These are phyloP conservation scores for Malurus splendens DNA, from an alignment of 2,797 vertebrate genomes.

Conservation along the genomic window DNA sequence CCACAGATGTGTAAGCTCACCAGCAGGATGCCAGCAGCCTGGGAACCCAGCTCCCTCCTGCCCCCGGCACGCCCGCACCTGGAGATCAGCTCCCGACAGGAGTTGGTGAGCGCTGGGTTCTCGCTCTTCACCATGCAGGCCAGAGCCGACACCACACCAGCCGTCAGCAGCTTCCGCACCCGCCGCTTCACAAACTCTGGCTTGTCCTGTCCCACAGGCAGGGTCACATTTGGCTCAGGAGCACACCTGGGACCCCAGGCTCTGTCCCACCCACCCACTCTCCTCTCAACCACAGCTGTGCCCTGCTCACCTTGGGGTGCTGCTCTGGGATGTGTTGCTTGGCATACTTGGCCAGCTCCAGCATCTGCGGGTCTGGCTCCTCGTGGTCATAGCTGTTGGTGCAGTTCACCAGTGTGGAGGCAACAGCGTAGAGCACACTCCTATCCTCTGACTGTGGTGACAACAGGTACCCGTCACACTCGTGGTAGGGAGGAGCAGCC, in stretches of 20 bases:
- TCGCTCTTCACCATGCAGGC: conserved; percentile 94
- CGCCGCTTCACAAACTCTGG: conserved; percentile 81
- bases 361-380: conserved; percentile 92
- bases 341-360: conserved; percentile 96
- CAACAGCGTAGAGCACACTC: conserved; percentile 90
- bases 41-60: neutral
- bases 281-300: rapidly evolving
- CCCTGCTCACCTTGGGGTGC: conserved; percentile 87
- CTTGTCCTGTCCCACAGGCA: conserved; percentile 77
- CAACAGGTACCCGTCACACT: neutral
- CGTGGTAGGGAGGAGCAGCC: rapidly evolving
- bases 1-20: rapidly evolving
- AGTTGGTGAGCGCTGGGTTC: conserved; percentile 83
- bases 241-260: neutral
- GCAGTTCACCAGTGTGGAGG: conserved; percentile 93
- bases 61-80: conserved; percentile 66
- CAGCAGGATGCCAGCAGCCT: rapidly evolving
- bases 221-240: rapidly evolving
- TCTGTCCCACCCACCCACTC: rapidly evolving
- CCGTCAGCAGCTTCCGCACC: conserved; percentile 83
- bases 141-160: conserved; percentile 89
- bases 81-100: conserved; percentile 89
- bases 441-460: conserved; percentile 85
- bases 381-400: conserved; percentile 95
- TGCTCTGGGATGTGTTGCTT: conserved; percentile 95